A percentile compares a stretch with the other conserved stretches of the same genome.
Evolutionary conservation across 2,888 invertebrate species (phyloP).

Genomic region (Sipha maydis): DNA sequence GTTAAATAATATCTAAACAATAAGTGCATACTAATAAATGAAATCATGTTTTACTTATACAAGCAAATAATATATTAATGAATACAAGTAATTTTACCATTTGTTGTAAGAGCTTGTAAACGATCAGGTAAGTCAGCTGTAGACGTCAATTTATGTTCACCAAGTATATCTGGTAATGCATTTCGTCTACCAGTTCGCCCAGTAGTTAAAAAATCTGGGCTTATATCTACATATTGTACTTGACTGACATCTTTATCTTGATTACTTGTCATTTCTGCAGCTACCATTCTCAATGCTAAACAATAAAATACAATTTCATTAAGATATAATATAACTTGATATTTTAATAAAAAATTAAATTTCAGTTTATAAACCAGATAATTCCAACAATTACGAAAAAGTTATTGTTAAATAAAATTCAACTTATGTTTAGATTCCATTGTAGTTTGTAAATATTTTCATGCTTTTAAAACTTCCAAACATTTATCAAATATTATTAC

Average conservation of each 20-base stretch:
- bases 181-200: conserved; percentile 89
- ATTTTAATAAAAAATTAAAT: not conserved
- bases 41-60: not conserved
- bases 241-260: conserved; percentile 54
- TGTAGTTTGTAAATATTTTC: not conserved
- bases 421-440: not conserved
- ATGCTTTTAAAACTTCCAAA: not conserved
- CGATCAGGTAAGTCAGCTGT: conserved; percentile 82
- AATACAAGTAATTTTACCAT: conserved; percentile 65
- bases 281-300: conserved; percentile 58
- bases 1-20: not conserved
- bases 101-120: conserved; percentile 67
- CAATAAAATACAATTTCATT: not conserved
- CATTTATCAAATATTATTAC: not conserved
- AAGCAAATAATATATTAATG: not conserved
- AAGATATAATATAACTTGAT: not conserved
- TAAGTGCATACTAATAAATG: not conserved
- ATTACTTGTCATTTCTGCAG: conserved; percentile 56
- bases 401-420: not conserved
- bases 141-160: conserved; percentile 77
- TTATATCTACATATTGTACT: conserved; percentile 65
- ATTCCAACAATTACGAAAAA: not conserved
- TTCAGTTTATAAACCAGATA: not conserved
- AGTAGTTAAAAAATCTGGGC: conserved; percentile 81
- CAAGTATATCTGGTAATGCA: conserved; percentile 85